These are phyloP conservation scores for Pungitius pungitius DNA, from an alignment of 2,113 vertebrate genomes.

Conservation along the genomic window DNA sequence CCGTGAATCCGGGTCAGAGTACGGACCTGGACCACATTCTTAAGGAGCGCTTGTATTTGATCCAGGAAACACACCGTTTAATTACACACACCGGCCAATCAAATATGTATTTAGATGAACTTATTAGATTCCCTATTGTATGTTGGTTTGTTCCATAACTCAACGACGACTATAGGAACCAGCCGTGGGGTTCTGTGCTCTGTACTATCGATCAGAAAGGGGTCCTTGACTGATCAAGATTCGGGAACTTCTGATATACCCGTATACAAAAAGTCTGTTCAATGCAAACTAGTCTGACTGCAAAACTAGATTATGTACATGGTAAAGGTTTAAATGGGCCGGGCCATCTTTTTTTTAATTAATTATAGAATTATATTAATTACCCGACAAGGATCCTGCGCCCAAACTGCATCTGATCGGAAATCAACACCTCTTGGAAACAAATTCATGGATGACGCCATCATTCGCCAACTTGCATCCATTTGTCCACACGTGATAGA, in stretches of 20 bases:
- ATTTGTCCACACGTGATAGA: constrained; percentile 29
- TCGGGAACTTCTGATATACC: not conserved
- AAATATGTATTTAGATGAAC: too few relatives aligned
- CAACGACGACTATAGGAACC: too few relatives aligned
- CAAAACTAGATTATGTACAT: not conserved
- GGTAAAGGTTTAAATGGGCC: not conserved
- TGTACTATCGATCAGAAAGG: not conserved
- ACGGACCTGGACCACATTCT: too few relatives aligned
- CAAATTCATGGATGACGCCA: constrained; percentile 29
- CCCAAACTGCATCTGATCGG: constrained; percentile 32
- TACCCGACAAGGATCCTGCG: not conserved
- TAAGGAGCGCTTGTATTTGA: too few relatives aligned
- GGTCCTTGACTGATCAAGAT: too few relatives aligned
- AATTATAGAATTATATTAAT: not conserved
- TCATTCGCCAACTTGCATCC: constrained; percentile 27
- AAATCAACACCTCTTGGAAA: constrained; percentile 64
- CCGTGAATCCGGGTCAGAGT: too few relatives aligned
- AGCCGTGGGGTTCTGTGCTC: not conserved
- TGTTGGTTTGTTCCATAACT: too few relatives aligned
- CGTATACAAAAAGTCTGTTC: not conserved
- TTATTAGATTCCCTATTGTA: too few relatives aligned
- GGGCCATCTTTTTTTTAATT: not conserved
- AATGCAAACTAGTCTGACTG: not conserved
- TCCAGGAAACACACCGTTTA: too few relatives aligned
- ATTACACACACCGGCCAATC: too few relatives aligned